These are phyloP conservation scores for Eulimnadia texana DNA, from an alignment of 1,140 invertebrate genomes.

Conservation along the genomic window DNA sequence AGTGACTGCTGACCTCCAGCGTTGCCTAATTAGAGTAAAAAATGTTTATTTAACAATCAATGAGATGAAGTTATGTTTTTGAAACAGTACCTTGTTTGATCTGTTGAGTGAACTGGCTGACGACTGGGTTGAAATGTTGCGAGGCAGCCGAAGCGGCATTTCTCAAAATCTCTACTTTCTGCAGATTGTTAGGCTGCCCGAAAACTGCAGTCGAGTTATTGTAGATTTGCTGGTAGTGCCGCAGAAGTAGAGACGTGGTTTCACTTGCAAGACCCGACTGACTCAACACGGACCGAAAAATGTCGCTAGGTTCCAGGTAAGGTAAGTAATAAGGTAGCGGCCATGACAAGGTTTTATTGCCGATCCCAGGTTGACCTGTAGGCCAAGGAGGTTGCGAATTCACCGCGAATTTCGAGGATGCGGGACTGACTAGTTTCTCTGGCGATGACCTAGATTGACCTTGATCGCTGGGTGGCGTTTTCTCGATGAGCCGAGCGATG, in stretches of 20 bases:
- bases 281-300: background rate
- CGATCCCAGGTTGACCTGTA: background rate
- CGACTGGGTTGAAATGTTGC: background rate
- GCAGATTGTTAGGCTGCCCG: background rate
- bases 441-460: background rate
- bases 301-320: background rate
- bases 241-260: background rate
- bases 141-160: background rate
- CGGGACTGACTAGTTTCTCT: background rate
- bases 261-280: background rate
- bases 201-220: background rate
- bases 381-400: background rate
- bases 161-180: slow-evolving; percentile 1
- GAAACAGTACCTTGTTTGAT: background rate
- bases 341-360: background rate
- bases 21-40: too few species aligned
- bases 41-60: too few species aligned
- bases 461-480: background rate
- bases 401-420: background rate
- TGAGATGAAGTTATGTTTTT: too few species aligned
- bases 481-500: slow-evolving; percentile 14
- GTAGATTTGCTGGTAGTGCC: slow-evolving; percentile 6
- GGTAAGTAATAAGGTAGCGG: background rate
- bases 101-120: background rate
- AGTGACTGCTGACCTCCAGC: too few species aligned